Base-by-base conservation (phyloP, 2,113 vertebrate species). In the Pedetes capensis region DNA sequence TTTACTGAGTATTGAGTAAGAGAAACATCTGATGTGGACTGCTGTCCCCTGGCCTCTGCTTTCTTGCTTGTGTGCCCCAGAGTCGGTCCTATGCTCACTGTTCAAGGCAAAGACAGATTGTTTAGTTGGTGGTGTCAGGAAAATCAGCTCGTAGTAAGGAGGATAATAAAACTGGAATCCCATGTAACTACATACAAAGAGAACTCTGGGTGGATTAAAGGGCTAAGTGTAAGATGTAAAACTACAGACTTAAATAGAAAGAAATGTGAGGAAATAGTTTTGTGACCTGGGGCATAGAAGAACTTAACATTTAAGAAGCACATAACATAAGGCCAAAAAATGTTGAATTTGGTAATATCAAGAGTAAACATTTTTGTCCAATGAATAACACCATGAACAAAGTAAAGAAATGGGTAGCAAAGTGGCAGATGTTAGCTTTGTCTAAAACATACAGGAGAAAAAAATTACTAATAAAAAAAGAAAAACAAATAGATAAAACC, bases 251-350 rank as follows among this genome's bases (percentile, higher is more conserved):
- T 64, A 63, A 22, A 49, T 1, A 68, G 22, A 87, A 89, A 75
- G 47, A 86, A 79, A 72, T 29, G 16, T 39, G 29, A 91, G 72
- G 76, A 81, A 80, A 85, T 61, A 23, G 29, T 76, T 81, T 89
- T 61, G 8, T 64, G 32, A 83, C n/a, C 61, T 8, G 39, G 93
- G 53, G 18, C n/a, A 20, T 42, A 59, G 14, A 90, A 29, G 6
- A 32, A 80, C 39, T 75, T 17, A 47, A 57, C 23, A 61, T 83
- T 89, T 91, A 82, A 95, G 76, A 94, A 75, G 71, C 42, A 72
- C 18, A 92, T 84, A 78, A 39, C 34, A 23, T 71, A 44, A 81
- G n/a, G 44, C 51, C 78, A 76, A 94, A 66, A 81, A 39, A 17
- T 22, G 63, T 83, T 87, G 25, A 10, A 29, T 85, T 87, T 85